Evolutionary conservation across 2,888 invertebrate species (phyloP).

Genomic region (Hermaeophaga mercurialis): DNA sequence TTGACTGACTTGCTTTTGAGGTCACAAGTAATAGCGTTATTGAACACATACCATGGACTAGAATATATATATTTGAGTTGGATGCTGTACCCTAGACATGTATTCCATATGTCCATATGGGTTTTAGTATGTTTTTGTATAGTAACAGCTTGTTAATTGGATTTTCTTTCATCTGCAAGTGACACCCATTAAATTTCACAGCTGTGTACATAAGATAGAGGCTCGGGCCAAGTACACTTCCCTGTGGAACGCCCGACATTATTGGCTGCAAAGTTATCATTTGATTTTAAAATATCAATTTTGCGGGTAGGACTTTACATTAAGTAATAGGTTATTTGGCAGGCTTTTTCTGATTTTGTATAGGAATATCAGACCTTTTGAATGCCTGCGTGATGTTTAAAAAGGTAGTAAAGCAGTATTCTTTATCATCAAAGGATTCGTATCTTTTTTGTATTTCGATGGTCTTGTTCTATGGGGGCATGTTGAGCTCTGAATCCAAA

Average conservation of each 20-base stretch:
- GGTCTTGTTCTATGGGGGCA: background rate
- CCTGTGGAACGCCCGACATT: background rate
- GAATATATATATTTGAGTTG: background rate
- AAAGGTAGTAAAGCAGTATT: background rate
- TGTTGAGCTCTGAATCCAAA: background rate
- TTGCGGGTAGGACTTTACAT: too few species aligned
- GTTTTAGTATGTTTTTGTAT: too few species aligned
- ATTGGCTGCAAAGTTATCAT: background rate
- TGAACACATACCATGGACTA: background rate
- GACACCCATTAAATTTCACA: background rate
- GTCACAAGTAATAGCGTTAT: background rate
- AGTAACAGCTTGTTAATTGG: too few species aligned
- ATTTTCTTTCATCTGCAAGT: background rate
- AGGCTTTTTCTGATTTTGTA: background rate
- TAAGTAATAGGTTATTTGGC: background rate
- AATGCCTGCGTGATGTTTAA: too few species aligned
- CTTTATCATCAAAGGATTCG: background rate
- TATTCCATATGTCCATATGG: background rate
- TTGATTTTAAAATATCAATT: background rate
- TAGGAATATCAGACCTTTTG: background rate
- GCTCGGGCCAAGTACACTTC: background rate
- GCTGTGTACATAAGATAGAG: background rate
- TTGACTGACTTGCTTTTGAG: background rate
- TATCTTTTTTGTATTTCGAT: background rate
- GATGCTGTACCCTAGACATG: background rate